Conservation (phyloP, 2,797 vertebrate genomes). For the Erpetoichthys calabaricus region DNA sequence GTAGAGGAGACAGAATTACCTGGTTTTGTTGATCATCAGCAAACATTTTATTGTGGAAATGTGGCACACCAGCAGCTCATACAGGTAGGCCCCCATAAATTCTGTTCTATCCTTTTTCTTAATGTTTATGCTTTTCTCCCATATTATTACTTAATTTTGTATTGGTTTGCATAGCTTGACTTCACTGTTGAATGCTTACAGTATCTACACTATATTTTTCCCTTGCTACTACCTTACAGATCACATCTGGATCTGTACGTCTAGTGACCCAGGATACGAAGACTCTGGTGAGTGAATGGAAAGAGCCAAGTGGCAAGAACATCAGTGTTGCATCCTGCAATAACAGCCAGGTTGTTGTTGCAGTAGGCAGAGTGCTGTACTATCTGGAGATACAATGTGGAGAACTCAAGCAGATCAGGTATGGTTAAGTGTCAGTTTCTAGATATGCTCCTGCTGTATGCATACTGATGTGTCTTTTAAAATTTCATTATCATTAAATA, state of each 20-base stretch:
- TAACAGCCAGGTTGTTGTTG: constrained; percentile 88
- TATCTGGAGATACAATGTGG: constrained; percentile 87
- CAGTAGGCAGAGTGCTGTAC: constrained; percentile 82
- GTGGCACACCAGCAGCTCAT: constrained; percentile 89
- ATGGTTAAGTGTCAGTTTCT: background rate
- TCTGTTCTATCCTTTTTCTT: no score
- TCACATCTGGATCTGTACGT: constrained; percentile 87
- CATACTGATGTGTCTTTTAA: background rate
- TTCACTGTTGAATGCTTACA: no score
- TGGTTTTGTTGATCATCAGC: constrained; percentile 92
- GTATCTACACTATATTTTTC: no score
- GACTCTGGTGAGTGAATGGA: constrained; percentile 88
- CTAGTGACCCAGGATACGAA: constrained; percentile 91
- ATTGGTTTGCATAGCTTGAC: no score
- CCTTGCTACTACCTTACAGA: constrained; percentile 41
- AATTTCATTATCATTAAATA: background rate
- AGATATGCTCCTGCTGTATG: background rate
- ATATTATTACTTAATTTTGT: no score
- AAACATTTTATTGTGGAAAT: constrained; percentile 96
- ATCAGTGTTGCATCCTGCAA: constrained; percentile 96
- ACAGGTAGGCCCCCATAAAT: constrained; percentile 49
- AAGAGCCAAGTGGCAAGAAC: constrained; percentile 91
- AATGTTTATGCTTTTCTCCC: no score
- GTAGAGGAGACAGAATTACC: constrained; percentile 93
- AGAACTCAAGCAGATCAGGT: constrained; percentile 94